phyloP scores from a whole-genome alignment of 2,888 invertebrate species.

The Brenthis hecate region DNA sequence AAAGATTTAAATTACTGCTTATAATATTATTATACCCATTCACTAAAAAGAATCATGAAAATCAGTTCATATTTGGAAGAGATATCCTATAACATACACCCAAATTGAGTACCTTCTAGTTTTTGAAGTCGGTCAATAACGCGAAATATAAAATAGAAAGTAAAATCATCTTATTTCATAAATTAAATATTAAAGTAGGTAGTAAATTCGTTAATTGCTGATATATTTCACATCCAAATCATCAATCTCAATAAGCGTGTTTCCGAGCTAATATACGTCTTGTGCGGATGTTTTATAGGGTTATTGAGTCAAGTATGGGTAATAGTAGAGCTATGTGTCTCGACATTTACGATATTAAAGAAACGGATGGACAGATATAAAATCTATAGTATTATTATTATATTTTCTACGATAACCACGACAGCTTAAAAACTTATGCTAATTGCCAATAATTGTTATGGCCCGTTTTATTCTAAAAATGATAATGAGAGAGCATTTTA shows the following conservation, averaged over 20 bases:
- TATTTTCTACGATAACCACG: neutral
- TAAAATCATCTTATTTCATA: no score
- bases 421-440: neutral
- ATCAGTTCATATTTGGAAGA: no score
- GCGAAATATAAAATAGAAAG: no score
- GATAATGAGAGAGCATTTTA: no score
- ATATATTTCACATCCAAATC: slow-evolving; percentile 40
- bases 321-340: slow-evolving; percentile 36
- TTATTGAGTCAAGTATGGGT: slow-evolving; percentile 54
- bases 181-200: neutral
- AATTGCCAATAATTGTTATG: neutral
- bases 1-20: no score
- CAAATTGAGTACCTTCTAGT: no score
- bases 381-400: neutral
- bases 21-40: no score
- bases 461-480: no score
- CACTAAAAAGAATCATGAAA: no score
- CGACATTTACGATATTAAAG: slow-evolving; percentile 44
- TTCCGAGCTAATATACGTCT: slow-evolving; percentile 48
- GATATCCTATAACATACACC: no score
- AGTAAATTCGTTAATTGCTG: slow-evolving; percentile 2
- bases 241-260: slow-evolving; percentile 51
- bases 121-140: no score
- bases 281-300: slow-evolving; percentile 51
- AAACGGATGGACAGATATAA: neutral